Evolutionary conservation across 1,140 invertebrate species (phyloP), one percentile per base, ranked within the genome.

Genomic region (Dysdera silvatica): DNA sequence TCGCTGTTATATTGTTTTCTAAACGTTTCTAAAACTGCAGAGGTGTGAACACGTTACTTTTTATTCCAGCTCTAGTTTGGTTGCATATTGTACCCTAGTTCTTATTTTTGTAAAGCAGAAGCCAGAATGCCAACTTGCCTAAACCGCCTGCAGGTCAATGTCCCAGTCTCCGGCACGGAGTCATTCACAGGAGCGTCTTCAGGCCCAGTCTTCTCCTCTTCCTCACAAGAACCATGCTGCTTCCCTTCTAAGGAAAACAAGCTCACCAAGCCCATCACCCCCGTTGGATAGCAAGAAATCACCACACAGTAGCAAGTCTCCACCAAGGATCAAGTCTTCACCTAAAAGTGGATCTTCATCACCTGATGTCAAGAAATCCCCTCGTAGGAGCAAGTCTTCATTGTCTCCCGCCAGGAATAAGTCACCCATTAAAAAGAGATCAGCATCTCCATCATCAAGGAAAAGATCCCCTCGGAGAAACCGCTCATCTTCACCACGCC

Each of bases 401-500:
- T 33, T 53, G 24, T 48, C 61, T 31, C 51, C 60, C 12, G 20
- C 23, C 3, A 35, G 61, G n/a, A 37, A 53, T 18, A 63, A 40
- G 33, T 56, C 54, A 3, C 54, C 54, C 14, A 16, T 28, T 3
- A 31, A 24, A 20, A 31, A 28, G 3, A 16, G 37, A 10, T 63
- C 53, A 12, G 23, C 28, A 7, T 52, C 33, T n/a, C 24, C 24
- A 26, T 41, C 31, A 40, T 29, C 37, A 7, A 23, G 26, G 24
- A 49, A 56, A 45, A 48, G 35, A 31, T 56, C 61, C 14, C 61
- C 52, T 2, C 55, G 29, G 26, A 48, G 45, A 23, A 49, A 49
- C 16, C 40, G 41, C 16, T 66, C 66, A 18, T 66, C 66, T 41
- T 47, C 68, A 33, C 61, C 60, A 4, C 48, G 26, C 40, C 67